Percentiles rank a stretch among this genome's conserved stretches.
Conservation (phyloP, 2,888 invertebrate species). For the Ferdinandea cuprea region DNA sequence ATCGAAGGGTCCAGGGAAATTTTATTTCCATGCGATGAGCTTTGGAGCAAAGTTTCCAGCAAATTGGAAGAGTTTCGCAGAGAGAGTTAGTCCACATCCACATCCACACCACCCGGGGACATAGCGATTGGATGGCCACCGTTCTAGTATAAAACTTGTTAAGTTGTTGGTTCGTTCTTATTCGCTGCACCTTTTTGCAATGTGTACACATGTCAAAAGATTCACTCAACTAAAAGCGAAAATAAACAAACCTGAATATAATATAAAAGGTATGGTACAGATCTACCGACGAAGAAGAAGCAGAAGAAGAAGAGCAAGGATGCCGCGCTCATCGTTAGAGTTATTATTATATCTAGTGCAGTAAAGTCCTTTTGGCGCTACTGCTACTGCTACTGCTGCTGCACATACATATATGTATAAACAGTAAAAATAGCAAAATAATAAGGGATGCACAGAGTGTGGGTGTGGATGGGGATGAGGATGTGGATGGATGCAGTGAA, state of each 20-base stretch:
- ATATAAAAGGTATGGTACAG: neutral
- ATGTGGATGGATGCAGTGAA: constrained; percentile 42
- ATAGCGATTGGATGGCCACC: neutral
- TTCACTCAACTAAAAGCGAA: constrained; percentile 33
- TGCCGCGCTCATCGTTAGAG: neutral
- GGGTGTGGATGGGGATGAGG: neutral
- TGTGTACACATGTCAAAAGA: constrained; percentile 29
- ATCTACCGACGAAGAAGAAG: constrained; percentile 8
- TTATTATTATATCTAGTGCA: constrained; percentile 11
- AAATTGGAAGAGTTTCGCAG: neutral
- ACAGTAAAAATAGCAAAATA: constrained; percentile 36
- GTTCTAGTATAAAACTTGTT: neutral
- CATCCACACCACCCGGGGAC: neutral
- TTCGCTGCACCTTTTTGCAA: constrained; percentile 1
- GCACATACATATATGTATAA: no score
- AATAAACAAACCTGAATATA: constrained; percentile 28
- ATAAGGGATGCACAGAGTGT: constrained; percentile 29
- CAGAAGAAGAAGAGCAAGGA: no score
- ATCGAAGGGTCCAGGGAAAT: neutral
- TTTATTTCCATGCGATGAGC: neutral
- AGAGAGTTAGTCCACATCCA: no score
- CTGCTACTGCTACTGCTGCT: no score
- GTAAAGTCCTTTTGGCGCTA: constrained; percentile 26
- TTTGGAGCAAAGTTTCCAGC: neutral
- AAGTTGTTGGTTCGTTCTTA: neutral